These are phyloP conservation scores for Apodemus speciosus DNA, from an alignment of 2,113 vertebrate genomes.

Conservation along the genomic window DNA sequence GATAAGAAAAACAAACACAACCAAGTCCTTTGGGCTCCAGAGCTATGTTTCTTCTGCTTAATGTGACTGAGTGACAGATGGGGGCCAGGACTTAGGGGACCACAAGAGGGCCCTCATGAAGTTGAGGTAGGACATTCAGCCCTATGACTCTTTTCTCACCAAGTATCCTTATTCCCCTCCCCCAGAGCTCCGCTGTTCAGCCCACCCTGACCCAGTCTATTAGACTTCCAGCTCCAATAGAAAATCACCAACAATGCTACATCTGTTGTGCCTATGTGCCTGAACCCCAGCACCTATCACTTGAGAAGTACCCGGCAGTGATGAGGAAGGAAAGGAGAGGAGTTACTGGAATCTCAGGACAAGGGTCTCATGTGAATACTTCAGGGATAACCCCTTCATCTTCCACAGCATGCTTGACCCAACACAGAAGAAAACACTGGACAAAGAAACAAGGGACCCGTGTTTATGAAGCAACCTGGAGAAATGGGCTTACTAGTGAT, in stretches of 20 bases:
- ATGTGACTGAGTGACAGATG: not conserved
- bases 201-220: not conserved
- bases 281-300: not conserved
- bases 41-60: not conserved
- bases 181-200: not conserved
- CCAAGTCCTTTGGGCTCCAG: conserved; percentile 3
- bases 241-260: not conserved
- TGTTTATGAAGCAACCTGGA: not conserved
- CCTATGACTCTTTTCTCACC: not conserved
- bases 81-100: not conserved
- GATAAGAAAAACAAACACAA: not conserved
- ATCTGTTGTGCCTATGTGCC: not conserved
- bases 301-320: not conserved
- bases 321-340: not conserved
- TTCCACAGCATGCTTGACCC: not conserved
- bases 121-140: not conserved
- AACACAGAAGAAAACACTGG: not conserved
- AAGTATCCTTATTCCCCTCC: not conserved
- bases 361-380: not conserved
- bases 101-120: not conserved
- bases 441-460: not conserved
- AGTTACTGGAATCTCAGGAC: not conserved
- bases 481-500: not conserved
- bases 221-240: not conserved
- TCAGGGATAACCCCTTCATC: not conserved